These are phyloP conservation scores for Sminthopsis crassicaudata DNA, from an alignment of 2,113 vertebrate species.

Conservation along the genomic window DNA sequence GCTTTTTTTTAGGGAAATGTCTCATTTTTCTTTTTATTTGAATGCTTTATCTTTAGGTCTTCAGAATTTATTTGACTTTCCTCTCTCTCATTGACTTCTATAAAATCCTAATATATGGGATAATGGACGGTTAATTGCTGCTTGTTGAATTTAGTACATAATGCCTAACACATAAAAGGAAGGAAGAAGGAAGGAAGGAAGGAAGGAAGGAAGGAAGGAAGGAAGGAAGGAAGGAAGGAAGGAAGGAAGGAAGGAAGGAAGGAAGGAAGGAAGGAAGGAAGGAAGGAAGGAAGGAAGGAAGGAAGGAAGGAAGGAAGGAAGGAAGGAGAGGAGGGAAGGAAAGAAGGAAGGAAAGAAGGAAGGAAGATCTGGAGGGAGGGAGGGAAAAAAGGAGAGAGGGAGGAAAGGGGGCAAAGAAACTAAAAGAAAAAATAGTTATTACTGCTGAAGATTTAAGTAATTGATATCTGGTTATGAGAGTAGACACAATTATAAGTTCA, in stretches of 20 bases:
- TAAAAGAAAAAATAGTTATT: neutral
- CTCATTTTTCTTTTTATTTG: neutral
- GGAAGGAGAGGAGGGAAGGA: too few species aligned
- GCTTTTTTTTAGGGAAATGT: neutral
- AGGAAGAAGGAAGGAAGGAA: neutral
- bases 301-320: neutral
- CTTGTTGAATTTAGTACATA: neutral
- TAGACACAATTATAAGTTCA: neutral
- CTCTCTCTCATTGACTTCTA: neutral
- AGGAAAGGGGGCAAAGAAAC: neutral
- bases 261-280: neutral
- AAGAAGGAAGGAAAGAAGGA: neutral
- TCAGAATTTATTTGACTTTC: neutral
- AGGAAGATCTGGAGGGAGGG: neutral
- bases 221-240: neutral
- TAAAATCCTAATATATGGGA: neutral
- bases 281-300: neutral
- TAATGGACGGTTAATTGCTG: neutral
- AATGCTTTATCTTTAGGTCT: neutral
- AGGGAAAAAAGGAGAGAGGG: neutral
- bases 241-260: too few species aligned
- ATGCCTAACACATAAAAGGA: neutral
- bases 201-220: neutral
- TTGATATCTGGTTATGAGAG: neutral
- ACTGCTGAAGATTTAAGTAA: neutral